Evolutionary conservation across 1,140 invertebrate genomes (phyloP), one percentile per base, ranked within the genome.

Genomic region (Ctenoplectra terminalis): DNA sequence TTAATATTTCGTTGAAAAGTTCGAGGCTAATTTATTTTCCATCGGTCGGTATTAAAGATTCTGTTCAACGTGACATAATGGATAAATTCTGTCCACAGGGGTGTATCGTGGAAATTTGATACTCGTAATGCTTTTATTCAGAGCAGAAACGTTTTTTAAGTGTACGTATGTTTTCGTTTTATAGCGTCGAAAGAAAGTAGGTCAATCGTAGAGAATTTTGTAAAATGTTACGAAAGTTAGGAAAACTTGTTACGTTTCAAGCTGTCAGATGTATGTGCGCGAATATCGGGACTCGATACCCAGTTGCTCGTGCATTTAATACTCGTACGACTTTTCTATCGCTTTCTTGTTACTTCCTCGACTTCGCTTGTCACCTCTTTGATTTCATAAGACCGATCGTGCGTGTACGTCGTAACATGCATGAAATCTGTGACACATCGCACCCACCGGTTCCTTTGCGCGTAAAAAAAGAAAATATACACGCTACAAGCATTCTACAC

Each of bases 261-360:
- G 17, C 8, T 6, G 34, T 20, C 8, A 4, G 29, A 50, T 69
- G 8, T 20, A 26, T 9, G 20, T 13, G 9, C 20, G 20, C 20
- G 31, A 52, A 34, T 64, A 20, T 20, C 64, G 8, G 20, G 8
- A 40, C 9, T 29, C 0, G 29, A 31, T 13, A 29, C 11, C 9
- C 5, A 13, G 34, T 13, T 20, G 13, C 6, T 63, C 15, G 13
- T 13, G n/a, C 48, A 77, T 43, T 48, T 71, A 43, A 78, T 31
- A 60, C 29, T 17, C 75, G 40, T 46, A 46, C 54, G 13, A 58
- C 37, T 43, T 73, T 34, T 43, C 34, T 2, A 43, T 61, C 34
- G 23, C 29, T 69, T 77, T 52, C 66, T 58, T 17, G 70, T 73
- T 63, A 71, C 70, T 73, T 73, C 77, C 77, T 43, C 58, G 66